A percentile compares a stretch with the other conserved stretches of the same genome.
Evolutionary conservation across 2,113 vertebrate species (phyloP).

Genomic region (Pollimyrus isidori): DNA sequence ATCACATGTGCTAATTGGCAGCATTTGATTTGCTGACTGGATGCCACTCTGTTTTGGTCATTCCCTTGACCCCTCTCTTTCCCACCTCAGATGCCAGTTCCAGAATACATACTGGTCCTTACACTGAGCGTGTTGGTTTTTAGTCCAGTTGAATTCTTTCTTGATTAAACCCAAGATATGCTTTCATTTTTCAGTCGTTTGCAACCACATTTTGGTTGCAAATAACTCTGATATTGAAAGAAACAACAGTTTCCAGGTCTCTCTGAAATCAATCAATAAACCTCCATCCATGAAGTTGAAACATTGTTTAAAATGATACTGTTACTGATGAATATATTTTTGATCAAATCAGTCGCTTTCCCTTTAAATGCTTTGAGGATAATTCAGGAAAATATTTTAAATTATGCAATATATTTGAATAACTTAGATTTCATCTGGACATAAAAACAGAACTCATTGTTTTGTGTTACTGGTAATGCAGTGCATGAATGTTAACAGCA

Average conservation of each 20-base stretch:
- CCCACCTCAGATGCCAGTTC: background rate
- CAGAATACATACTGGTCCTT: background rate
- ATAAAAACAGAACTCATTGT: background rate
- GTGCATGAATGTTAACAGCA: background rate
- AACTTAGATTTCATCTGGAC: background rate
- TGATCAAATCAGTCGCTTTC: background rate
- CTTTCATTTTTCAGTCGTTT: background rate
- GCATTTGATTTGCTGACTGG: background rate
- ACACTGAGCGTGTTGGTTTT: background rate
- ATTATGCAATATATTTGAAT: background rate
- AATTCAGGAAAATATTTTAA: background rate
- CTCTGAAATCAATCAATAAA: background rate
- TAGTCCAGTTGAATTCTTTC: background rate
- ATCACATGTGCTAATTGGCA: background rate
- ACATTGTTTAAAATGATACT: background rate
- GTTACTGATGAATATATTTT: background rate
- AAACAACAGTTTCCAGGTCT: background rate
- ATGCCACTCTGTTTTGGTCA: background rate
- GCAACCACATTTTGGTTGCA: background rate
- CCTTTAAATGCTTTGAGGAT: background rate
- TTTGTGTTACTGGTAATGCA: background rate
- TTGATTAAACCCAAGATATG: background rate
- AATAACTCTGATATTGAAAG: background rate
- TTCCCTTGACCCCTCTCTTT: background rate
- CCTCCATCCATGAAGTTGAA: background rate